phyloP scores from a whole-genome alignment of 2,888 invertebrate species.

The Teinopalpus imperialis region DNA sequence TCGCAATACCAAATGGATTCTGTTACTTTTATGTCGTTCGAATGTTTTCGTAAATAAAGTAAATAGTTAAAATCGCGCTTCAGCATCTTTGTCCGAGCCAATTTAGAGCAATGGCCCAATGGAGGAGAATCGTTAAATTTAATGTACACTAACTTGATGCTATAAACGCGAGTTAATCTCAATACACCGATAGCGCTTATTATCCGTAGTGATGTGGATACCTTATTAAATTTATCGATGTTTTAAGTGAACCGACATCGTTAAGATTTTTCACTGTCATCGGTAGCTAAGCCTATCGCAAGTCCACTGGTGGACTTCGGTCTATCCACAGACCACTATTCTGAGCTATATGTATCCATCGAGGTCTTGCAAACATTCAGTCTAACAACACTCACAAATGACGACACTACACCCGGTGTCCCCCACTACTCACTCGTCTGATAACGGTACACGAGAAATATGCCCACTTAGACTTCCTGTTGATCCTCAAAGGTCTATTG shows the following conservation, averaged over 20 bases:
- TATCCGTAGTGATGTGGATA: constrained; percentile 54
- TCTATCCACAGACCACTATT: too few species aligned
- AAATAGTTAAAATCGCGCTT: constrained; percentile 56
- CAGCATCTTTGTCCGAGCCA: constrained; percentile 67
- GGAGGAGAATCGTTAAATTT: constrained; percentile 75
- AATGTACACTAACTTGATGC: constrained; percentile 76
- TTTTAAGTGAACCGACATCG: constrained; percentile 19
- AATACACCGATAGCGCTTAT: constrained; percentile 80
- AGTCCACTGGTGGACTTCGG: too few species aligned
- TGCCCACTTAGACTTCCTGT: too few species aligned
- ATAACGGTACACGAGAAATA: too few species aligned
- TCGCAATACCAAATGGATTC: constrained; percentile 14
- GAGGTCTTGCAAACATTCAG: too few species aligned
- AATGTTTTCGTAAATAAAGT: constrained; percentile 38
- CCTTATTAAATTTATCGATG: constrained; percentile 21
- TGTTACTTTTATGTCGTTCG: constrained; percentile 21
- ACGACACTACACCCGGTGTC: too few species aligned
- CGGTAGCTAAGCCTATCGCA: too few species aligned
- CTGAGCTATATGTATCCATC: too few species aligned
- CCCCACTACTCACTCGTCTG: too few species aligned
- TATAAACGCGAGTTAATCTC: constrained; percentile 79
- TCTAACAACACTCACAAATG: too few species aligned
- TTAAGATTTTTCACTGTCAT: constrained; percentile 8
- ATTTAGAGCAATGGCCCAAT: constrained; percentile 68
- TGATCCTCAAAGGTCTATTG: too few species aligned